Conservation (phyloP, 2,797 vertebrate species). For the Phylloscopus collybita region DNA sequence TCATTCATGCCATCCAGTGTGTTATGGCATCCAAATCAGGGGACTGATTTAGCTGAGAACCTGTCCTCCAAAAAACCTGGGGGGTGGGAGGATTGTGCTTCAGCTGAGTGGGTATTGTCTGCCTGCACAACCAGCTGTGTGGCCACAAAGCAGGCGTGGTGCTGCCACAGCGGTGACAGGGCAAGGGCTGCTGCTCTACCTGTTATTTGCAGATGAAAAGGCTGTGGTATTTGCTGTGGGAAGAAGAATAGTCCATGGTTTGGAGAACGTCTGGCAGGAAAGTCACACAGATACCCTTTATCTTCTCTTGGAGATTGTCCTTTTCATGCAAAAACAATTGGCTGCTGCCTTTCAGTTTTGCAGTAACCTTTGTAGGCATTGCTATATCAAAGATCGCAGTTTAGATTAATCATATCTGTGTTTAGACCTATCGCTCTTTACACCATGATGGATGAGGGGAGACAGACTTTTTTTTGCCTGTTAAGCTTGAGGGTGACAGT, state of each 20-base stretch:
- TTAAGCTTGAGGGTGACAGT: background rate
- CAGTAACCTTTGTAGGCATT: background rate
- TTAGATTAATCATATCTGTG: background rate
- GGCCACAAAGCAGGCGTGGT: background rate
- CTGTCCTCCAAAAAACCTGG: background rate
- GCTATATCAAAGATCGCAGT: background rate
- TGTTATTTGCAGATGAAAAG: background rate
- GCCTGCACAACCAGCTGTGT: background rate
- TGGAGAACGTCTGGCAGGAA: background rate
- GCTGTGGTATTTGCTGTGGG: background rate
- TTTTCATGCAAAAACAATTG: background rate
- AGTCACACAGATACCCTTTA: background rate
- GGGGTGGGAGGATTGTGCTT: background rate
- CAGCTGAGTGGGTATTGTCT: accelerated
- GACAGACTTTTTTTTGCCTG: background rate
- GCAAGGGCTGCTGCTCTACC: background rate
- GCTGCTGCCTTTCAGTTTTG: background rate
- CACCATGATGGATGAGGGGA: background rate
- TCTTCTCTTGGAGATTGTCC: background rate
- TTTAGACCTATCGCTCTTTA: background rate
- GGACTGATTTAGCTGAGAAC: background rate
- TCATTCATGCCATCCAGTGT: background rate
- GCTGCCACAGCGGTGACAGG: background rate
- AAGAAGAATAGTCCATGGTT: background rate
- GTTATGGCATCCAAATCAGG: background rate